A percentile compares a stretch with the other conserved stretches of the same genome.
These are phyloP conservation scores for Drosophila mauritiana DNA, from an alignment of 1,140 invertebrate genomes.

Conservation along the genomic window DNA sequence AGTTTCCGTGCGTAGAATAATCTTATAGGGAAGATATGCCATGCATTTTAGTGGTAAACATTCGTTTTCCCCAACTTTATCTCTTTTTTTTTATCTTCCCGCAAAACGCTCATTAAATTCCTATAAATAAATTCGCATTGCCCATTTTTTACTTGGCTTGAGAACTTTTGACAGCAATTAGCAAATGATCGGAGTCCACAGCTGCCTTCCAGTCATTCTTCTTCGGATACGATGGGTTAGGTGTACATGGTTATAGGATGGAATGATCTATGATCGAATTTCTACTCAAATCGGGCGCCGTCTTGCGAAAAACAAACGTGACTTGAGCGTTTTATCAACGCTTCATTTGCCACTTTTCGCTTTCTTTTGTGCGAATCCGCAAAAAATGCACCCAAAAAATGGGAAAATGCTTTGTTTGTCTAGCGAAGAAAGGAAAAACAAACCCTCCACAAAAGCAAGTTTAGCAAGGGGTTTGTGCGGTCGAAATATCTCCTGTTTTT, in stretches of 20 bases:
- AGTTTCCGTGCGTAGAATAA: too few species aligned
- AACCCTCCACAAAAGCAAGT: constrained; percentile 56
- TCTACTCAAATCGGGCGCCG: constrained; percentile 35
- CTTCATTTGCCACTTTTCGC: constrained; percentile 71
- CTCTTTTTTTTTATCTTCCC: neutral
- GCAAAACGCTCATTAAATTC: constrained; percentile 36
- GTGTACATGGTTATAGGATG: constrained; percentile 1
- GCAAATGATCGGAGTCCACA: constrained; percentile 46
- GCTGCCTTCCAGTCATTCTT: constrained; percentile 25
- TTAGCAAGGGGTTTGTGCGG: constrained; percentile 69
- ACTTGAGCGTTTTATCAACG: constrained; percentile 55
- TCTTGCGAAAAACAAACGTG: constrained; percentile 24
- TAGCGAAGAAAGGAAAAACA: constrained; percentile 76
- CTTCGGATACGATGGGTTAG: neutral
- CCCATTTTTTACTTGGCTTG: constrained; percentile 34
- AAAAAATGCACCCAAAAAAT: constrained; percentile 53
- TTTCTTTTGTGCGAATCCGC: constrained; percentile 40
- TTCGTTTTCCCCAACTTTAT: too few species aligned
- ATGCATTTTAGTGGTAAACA: too few species aligned
- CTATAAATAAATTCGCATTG: constrained; percentile 33
- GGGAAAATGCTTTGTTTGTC: constrained; percentile 63
- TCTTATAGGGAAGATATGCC: too few species aligned
- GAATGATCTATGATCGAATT: constrained; percentile 55
- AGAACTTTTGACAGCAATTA: constrained; percentile 50
- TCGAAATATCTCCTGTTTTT: constrained; percentile 49